Evolutionary conservation across 2,888 invertebrate species (phyloP).

Genomic region (Scrobipalpa costella): DNA sequence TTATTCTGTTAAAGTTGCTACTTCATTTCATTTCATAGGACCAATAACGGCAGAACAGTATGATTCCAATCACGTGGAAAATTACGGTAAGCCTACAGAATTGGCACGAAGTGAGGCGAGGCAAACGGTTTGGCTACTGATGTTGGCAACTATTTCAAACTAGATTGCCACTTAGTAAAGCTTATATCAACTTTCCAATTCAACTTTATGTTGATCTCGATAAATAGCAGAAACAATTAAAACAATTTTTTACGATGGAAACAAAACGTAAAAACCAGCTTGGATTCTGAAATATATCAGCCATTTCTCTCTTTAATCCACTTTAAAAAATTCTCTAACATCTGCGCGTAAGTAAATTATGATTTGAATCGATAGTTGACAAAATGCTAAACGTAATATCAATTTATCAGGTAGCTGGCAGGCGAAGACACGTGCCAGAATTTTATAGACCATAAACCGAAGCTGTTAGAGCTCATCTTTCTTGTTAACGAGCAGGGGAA

Average conservation of each 20-base stretch:
- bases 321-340: background rate
- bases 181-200: no score
- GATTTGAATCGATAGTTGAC: background rate
- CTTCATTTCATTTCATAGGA: background rate
- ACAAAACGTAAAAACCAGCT: background rate
- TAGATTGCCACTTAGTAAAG: no score
- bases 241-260: background rate
- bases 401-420: conserved; percentile 55
- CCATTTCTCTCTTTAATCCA: background rate
- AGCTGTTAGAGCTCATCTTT: conserved; percentile 78
- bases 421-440: conserved; percentile 65
- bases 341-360: background rate
- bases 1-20: background rate
- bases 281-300: background rate
- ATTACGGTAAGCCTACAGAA: background rate
- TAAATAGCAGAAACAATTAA: background rate
- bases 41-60: background rate
- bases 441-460: conserved; percentile 77
- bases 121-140: no score
- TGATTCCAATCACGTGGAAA: background rate
- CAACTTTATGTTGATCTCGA: background rate
- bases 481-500: conserved; percentile 76
- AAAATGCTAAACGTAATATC: conserved; percentile 34
- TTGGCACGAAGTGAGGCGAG: background rate
- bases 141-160: no score